phyloP scores from a whole-genome alignment of 2,888 invertebrate genomes.

The Panzeria rudis region DNA sequence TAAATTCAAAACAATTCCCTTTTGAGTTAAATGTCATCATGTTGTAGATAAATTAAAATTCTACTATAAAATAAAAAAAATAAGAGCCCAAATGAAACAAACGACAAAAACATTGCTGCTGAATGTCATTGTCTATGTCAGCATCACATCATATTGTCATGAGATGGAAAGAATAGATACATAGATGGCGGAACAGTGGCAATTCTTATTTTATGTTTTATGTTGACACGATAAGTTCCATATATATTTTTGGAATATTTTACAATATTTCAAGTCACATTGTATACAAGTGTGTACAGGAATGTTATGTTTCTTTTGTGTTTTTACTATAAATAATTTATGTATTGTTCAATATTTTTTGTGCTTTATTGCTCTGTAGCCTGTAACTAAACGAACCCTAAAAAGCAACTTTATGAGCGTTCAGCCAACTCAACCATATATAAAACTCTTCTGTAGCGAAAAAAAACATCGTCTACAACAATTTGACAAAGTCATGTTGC shows the following conservation, averaged over 20 bases:
- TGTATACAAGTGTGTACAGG: not conserved
- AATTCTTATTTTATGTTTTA: slow-evolving; percentile 41
- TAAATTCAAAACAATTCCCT: slow-evolving; percentile 59
- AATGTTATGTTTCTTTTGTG: slow-evolving; percentile 24
- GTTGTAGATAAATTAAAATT: slow-evolving; percentile 59
- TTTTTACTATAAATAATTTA: slow-evolving; percentile 62
- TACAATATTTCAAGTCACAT: slow-evolving; percentile 41
- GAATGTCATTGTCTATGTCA: slow-evolving; percentile 70
- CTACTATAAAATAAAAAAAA: slow-evolving; percentile 13
- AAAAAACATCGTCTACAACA: slow-evolving; percentile 40
- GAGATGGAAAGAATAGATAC: slow-evolving; percentile 22
- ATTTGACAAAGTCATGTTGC: slow-evolving; percentile 65
- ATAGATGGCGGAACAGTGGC: not conserved
- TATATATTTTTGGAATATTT: no score
- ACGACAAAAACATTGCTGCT: slow-evolving; percentile 20
- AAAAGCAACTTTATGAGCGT: slow-evolving; percentile 30
- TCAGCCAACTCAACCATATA: slow-evolving; percentile 39
- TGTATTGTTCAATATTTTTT: slow-evolving; percentile 12
- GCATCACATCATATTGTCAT: slow-evolving; percentile 39
- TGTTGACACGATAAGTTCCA: slow-evolving; percentile 19
- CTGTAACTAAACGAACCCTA: slow-evolving; percentile 34
- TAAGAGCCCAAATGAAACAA: slow-evolving; percentile 10
- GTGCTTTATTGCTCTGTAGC: slow-evolving; percentile 6
- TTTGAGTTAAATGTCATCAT: slow-evolving; percentile 60
- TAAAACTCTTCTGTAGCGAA: slow-evolving; percentile 7